phyloP scores from a whole-genome alignment of 2,888 invertebrate genomes.

The Timandra comae region DNA sequence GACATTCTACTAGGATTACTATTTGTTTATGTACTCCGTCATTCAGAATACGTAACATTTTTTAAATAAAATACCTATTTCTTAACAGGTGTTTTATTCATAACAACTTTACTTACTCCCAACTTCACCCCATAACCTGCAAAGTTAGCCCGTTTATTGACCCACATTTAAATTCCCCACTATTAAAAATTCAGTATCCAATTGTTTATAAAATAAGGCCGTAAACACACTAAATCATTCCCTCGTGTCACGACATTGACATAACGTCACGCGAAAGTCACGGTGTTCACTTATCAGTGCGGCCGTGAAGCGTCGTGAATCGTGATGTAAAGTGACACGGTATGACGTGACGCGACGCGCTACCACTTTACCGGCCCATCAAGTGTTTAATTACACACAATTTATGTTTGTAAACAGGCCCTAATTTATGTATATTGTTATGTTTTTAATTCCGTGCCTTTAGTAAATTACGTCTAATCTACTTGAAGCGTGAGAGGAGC shows the following conservation, averaged over 20 bases:
- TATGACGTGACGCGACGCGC: not conserved
- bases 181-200: slow-evolving; percentile 1
- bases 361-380: slow-evolving; percentile 5
- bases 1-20: too few species aligned
- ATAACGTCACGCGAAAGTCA: slow-evolving; percentile 18
- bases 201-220: slow-evolving; percentile 7
- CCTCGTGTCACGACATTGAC: slow-evolving; percentile 17
- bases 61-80: too few species aligned
- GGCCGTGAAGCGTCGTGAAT: slow-evolving; percentile 6
- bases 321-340: slow-evolving; percentile 14
- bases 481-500: too few species aligned
- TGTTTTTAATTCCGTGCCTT: too few species aligned
- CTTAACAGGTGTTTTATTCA: too few species aligned
- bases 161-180: too few species aligned
- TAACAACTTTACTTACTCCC: too few species aligned
- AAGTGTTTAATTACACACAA: slow-evolving; percentile 20
- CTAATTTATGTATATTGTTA: slow-evolving; percentile 17
- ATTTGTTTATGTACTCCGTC: too few species aligned
- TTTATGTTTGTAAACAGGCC: slow-evolving; percentile 22
- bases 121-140: too few species aligned
- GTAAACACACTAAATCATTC: slow-evolving; percentile 20
- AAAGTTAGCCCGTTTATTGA: too few species aligned
- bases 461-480: too few species aligned
- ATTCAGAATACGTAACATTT: too few species aligned
- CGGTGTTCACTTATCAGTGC: slow-evolving; percentile 10